Percentiles rank a stretch among this genome's conserved stretches.
Conservation (phyloP, 1,140 invertebrate species). For the Apis dorsata region DNA sequence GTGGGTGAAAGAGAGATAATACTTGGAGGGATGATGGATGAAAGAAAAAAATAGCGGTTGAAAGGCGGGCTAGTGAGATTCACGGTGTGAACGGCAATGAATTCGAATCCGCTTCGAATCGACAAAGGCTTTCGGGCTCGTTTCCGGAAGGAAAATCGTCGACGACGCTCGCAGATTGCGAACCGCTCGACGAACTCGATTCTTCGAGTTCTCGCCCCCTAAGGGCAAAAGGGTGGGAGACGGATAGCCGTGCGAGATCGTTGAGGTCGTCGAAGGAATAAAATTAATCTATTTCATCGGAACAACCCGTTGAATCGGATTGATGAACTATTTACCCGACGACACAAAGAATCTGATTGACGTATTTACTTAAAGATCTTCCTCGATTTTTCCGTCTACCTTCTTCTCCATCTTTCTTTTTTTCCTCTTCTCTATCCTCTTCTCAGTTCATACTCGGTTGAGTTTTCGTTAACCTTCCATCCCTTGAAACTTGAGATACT, state of each 20-base stretch:
- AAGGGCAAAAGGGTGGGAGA: neutral
- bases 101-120: slow-evolving; percentile 38
- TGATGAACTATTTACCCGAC: slow-evolving; percentile 77
- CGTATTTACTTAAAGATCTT: slow-evolving; percentile 75
- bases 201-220: neutral
- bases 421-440: neutral
- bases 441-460: slow-evolving; percentile 11
- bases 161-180: slow-evolving; percentile 33
- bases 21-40: neutral
- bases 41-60: neutral
- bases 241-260: slow-evolving; percentile 5
- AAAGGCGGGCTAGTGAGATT: slow-evolving; percentile 8
- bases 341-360: slow-evolving; percentile 76
- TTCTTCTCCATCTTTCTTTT: slow-evolving; percentile 39
- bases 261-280: slow-evolving; percentile 46
- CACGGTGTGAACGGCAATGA: slow-evolving; percentile 32
- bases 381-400: slow-evolving; percentile 45
- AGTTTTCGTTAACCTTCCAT: slow-evolving; percentile 11
- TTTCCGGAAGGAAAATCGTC: slow-evolving; percentile 42
- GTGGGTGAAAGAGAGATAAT: neutral
- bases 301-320: slow-evolving; percentile 72
- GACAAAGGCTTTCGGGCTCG: slow-evolving; percentile 37
- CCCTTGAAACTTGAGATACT: slow-evolving; percentile 29
- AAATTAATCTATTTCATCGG: slow-evolving; percentile 75
- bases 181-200: neutral